Evolutionary conservation across 1,140 invertebrate genomes (phyloP).

Genomic region (Bombus pyrosoma): DNA sequence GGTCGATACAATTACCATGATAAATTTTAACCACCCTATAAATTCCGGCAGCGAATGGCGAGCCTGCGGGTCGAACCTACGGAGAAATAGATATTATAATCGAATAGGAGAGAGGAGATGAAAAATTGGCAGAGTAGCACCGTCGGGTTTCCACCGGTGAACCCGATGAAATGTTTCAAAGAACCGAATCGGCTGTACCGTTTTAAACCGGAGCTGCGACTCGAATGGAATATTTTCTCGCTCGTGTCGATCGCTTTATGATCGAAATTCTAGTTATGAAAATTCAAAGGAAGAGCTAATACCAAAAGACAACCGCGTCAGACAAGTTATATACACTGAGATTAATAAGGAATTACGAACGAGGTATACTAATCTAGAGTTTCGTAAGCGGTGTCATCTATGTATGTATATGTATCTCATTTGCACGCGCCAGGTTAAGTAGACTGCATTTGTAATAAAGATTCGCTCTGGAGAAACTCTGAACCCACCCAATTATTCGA

Average conservation of each 20-base stretch:
- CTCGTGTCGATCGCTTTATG: neutral
- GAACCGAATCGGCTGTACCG: neutral
- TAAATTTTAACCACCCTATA: neutral
- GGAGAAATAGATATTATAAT: neutral
- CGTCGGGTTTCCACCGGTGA: neutral
- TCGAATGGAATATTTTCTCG: neutral
- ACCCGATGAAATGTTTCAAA: constrained; percentile 2
- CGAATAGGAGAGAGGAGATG: neutral
- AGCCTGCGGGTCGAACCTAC: neutral
- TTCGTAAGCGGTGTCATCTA: constrained; percentile 2
- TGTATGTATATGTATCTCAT: constrained; percentile 9
- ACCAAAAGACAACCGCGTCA: neutral
- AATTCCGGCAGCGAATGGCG: neutral
- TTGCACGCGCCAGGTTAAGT: constrained; percentile 4
- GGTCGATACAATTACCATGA: constrained; percentile 5
- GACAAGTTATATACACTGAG: neutral
- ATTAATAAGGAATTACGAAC: constrained; percentile 6
- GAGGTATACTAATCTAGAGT: neutral
- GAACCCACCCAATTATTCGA: constrained; percentile 13
- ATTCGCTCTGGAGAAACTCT: neutral
- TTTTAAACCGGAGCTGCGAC: no score
- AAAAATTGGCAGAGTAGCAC: neutral
- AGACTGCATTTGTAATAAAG: constrained; percentile 7
- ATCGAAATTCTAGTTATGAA: constrained; percentile 14
- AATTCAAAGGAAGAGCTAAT: neutral